Conservation (phyloP, 2,888 invertebrate genomes). For the Erebia ligea region DNA sequence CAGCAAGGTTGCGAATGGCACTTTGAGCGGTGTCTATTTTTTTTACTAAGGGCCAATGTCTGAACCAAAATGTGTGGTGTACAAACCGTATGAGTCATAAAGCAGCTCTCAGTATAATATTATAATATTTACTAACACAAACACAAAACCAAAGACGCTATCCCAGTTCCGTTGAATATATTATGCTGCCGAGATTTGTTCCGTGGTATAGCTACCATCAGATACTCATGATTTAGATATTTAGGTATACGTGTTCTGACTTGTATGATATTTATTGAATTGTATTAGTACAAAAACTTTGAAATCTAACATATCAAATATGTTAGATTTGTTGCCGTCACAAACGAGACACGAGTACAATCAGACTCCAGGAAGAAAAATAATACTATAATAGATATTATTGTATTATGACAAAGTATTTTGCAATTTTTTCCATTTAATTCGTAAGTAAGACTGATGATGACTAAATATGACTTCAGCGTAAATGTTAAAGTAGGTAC, state of each 20-base stretch:
- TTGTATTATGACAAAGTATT: conserved; percentile 16
- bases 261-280: conserved; percentile 38
- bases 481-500: conserved; percentile 5
- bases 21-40: too few relatives aligned
- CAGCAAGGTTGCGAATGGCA: too few relatives aligned
- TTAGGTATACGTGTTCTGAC: conserved; percentile 36
- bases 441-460: conserved; percentile 15
- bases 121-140: conserved; percentile 35
- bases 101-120: conserved; percentile 1
- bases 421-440: background rate
- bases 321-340: too few relatives aligned
- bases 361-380: conserved; percentile 8
- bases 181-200: conserved; percentile 30
- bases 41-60: background rate
- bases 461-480: background rate
- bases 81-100: background rate
- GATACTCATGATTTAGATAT: conserved; percentile 44
- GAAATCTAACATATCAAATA: conserved; percentile 31
- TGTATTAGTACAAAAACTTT: conserved; percentile 41
- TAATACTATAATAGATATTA: background rate
- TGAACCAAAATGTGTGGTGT: background rate
- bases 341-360: conserved; percentile 37
- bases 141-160: conserved; percentile 44
- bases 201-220: conserved; percentile 40
- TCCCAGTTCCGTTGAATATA: conserved; percentile 32